Conservation (phyloP, 2,888 invertebrate genomes). For the Ganaspis brasiliensis region DNA sequence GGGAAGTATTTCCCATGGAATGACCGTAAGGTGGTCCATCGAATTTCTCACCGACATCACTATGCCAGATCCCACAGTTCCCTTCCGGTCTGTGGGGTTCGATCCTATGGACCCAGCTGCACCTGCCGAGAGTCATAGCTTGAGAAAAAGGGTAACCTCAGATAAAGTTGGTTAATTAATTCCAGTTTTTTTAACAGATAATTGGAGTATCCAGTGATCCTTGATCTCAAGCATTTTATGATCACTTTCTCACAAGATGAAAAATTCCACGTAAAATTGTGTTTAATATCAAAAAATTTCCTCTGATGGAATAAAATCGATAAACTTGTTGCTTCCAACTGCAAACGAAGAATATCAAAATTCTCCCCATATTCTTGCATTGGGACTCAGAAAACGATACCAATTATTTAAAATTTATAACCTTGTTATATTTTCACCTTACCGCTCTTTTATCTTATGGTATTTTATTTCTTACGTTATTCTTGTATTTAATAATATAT, state of each 20-base stretch:
- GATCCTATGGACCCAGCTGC: slow-evolving; percentile 59
- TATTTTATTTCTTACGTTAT: too few species aligned
- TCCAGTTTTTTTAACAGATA: slow-evolving; percentile 70
- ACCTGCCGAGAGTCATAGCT: slow-evolving; percentile 61
- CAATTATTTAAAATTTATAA: too few species aligned
- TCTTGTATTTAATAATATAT: too few species aligned
- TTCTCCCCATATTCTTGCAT: too few species aligned
- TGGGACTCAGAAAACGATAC: too few species aligned
- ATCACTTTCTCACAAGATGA: slow-evolving; percentile 53
- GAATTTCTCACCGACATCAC: slow-evolving; percentile 71
- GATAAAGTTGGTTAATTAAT: slow-evolving; percentile 74
- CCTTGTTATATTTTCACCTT: too few species aligned
- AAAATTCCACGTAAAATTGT: neutral
- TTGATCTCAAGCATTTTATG: slow-evolving; percentile 61
- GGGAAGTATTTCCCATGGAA: slow-evolving; percentile 77
- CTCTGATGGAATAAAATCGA: neutral
- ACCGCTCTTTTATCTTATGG: too few species aligned
- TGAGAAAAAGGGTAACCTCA: slow-evolving; percentile 61
- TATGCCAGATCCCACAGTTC: slow-evolving; percentile 49
- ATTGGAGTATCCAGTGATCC: slow-evolving; percentile 65
- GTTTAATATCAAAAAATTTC: neutral
- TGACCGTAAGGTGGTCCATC: slow-evolving; percentile 77
- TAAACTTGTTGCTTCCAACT: too few species aligned
- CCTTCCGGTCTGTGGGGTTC: slow-evolving; percentile 48
- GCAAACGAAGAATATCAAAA: too few species aligned